These are phyloP conservation scores for Dendrolimus houi DNA, from an alignment of 2,888 invertebrate species.

Conservation along the genomic window DNA sequence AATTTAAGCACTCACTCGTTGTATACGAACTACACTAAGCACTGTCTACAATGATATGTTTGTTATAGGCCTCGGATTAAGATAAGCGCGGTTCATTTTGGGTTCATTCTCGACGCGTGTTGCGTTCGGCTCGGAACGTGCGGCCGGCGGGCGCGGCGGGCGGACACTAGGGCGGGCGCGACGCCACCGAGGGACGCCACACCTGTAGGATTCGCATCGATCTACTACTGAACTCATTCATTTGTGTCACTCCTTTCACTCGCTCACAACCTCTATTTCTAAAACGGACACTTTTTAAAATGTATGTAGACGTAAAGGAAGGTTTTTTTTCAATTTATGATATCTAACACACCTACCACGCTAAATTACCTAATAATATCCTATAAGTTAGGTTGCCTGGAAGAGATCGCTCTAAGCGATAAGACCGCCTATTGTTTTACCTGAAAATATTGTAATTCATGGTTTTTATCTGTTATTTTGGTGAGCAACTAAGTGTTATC, in stretches of 20 bases:
- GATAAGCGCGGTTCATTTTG: conserved; percentile 19
- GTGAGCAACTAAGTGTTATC: too few relatives aligned
- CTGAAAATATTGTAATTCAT: too few relatives aligned
- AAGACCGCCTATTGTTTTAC: too few relatives aligned
- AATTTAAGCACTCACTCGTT: conserved; percentile 17
- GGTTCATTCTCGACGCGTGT: conserved; percentile 10
- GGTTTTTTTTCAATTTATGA: too few relatives aligned
- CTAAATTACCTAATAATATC: too few relatives aligned
- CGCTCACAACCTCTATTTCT: too few relatives aligned
- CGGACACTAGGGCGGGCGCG: conserved; percentile 50
- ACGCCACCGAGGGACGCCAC: conserved; percentile 9
- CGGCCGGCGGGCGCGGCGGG: conserved; percentile 47
- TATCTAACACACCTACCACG: too few relatives aligned
- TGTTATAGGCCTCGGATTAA: conserved; percentile 44
- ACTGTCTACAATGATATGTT: conserved; percentile 56
- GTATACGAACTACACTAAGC: conserved; percentile 23
- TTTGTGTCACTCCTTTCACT: background rate
- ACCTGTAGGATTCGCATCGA: background rate
- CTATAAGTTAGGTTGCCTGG: too few relatives aligned
- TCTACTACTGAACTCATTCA: background rate
- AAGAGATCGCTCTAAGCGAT: too few relatives aligned
- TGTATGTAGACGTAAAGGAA: too few relatives aligned
- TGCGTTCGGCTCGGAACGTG: conserved; percentile 32
- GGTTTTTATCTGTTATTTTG: too few relatives aligned
- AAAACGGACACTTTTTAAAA: too few relatives aligned